These are phyloP conservation scores for Erpobdella octoculata DNA, from an alignment of 2,888 invertebrate genomes.

Conservation along the genomic window DNA sequence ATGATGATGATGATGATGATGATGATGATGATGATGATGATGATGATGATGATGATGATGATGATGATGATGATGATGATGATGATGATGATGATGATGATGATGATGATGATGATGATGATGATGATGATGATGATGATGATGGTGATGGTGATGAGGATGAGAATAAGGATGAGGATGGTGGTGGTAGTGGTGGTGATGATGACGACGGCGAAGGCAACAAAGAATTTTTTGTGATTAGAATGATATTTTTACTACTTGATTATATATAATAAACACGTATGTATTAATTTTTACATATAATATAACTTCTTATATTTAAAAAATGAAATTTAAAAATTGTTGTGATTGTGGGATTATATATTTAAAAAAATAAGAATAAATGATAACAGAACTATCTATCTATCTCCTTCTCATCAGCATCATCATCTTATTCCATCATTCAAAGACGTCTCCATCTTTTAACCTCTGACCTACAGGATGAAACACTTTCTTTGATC, in stretches of 20 bases:
- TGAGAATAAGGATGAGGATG: too few species aligned
- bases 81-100: constrained; percentile 24
- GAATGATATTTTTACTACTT: too few species aligned
- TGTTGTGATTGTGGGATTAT: too few species aligned
- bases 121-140: constrained; percentile 18
- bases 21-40: background rate
- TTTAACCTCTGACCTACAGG: constrained; percentile 6
- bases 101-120: constrained; percentile 25
- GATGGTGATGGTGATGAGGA: too few species aligned
- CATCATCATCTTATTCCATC: background rate
- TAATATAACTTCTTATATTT: background rate
- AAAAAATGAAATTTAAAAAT: too few species aligned
- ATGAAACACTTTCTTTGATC: background rate
- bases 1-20: constrained; percentile 8
- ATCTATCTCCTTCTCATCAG: background rate
- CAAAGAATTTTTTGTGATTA: too few species aligned
- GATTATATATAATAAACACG: background rate
- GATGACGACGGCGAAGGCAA: too few species aligned
- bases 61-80: constrained; percentile 25
- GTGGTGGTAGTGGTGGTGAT: too few species aligned
- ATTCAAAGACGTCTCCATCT: background rate
- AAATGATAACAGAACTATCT: too few species aligned
- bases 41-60: constrained; percentile 15
- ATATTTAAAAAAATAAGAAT: too few species aligned
- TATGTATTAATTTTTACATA: background rate